These are phyloP conservation scores for Protaetia brevitarsis DNA, from an alignment of 1,140 invertebrate species.

Conservation along the genomic window DNA sequence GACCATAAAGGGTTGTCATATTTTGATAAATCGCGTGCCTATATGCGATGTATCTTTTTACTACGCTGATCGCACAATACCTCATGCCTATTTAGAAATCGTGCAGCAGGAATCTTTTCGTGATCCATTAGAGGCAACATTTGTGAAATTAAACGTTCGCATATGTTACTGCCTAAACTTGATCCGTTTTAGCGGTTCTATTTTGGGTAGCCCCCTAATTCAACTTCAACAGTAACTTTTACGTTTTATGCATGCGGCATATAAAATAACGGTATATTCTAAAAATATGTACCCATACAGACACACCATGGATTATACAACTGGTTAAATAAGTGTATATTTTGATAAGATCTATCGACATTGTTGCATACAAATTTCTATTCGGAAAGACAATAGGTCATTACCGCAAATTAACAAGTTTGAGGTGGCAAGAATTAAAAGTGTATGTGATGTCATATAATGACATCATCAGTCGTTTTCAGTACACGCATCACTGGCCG, in stretches of 20 bases:
- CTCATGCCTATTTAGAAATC: no score
- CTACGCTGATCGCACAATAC: no score
- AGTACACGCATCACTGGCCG: conserved; percentile 8
- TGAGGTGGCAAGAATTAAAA: conserved; percentile 12
- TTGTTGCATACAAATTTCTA: neutral
- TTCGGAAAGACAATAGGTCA: neutral
- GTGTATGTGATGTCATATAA: neutral
- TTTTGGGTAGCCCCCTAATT: neutral
- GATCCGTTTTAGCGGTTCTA: neutral
- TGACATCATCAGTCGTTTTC: conserved; percentile 1
- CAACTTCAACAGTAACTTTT: neutral
- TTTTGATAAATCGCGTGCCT: no score
- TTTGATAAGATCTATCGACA: neutral
- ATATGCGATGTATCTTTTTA: no score
- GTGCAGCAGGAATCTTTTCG: no score
- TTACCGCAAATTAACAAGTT: conserved; percentile 6
- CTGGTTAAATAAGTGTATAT: neutral
- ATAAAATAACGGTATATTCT: neutral
- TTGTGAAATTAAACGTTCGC: neutral
- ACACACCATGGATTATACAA: neutral
- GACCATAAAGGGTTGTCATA: no score
- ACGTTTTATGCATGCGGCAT: neutral
- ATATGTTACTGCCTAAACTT: neutral
- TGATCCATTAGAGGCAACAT: neutral
- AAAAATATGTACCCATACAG: no score